phyloP scores from a whole-genome alignment of 2,113 vertebrate species.

The Scolopax mira region DNA sequence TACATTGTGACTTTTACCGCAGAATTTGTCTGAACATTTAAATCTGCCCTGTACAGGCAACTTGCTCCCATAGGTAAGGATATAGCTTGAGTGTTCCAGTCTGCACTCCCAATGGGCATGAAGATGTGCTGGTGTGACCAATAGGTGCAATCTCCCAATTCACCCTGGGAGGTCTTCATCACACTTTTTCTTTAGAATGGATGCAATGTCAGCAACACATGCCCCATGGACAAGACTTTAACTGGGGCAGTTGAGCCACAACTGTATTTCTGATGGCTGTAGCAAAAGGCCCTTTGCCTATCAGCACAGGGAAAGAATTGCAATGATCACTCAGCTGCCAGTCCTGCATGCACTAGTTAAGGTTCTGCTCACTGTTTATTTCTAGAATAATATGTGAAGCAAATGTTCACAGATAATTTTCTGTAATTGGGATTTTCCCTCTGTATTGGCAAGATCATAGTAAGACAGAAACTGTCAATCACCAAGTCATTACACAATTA shows the following conservation, averaged over 20 bases:
- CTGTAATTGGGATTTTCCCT: neutral
- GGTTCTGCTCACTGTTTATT: neutral
- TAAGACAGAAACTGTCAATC: neutral
- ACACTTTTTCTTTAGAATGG: neutral
- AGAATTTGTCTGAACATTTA: neutral
- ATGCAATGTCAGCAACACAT: neutral
- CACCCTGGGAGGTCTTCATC: neutral
- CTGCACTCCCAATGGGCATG: neutral
- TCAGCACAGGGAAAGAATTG: neutral
- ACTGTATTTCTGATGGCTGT: neutral
- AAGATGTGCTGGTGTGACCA: neutral
- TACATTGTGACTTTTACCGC: neutral
- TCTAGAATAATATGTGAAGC: neutral
- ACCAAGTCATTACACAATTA: neutral
- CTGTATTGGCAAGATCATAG: neutral
- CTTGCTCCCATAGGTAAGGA: neutral
- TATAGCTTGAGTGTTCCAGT: neutral
- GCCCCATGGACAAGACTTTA: neutral
- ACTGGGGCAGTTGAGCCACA: neutral
- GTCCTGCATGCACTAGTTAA: neutral
- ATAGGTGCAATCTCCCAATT: neutral
- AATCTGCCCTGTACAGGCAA: neutral
- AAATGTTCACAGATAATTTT: neutral
- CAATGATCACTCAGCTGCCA: neutral
- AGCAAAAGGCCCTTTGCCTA: neutral